Conservation (phyloP, 2,797 vertebrate species). For the Sparus aurata region DNA sequence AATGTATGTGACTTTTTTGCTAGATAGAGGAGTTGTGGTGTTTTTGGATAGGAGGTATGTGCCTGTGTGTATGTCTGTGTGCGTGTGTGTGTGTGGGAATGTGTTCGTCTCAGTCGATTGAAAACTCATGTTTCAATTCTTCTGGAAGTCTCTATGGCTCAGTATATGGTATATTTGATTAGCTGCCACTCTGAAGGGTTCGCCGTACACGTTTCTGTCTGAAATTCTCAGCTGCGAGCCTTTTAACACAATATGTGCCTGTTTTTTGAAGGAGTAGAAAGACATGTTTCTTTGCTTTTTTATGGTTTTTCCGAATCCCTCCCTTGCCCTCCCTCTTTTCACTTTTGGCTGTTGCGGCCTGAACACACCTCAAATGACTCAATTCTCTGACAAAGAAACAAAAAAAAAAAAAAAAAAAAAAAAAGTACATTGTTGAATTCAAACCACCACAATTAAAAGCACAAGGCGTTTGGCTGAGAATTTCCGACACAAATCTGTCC, state of each 20-base stretch:
- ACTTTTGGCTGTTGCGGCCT: constrained; percentile 38
- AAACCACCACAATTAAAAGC: constrained; percentile 78
- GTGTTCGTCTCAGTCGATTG: constrained; percentile 64
- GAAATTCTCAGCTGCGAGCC: constrained; percentile 82
- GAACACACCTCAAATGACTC: constrained; percentile 57
- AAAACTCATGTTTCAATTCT: constrained; percentile 71
- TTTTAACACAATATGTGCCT: constrained; percentile 85
- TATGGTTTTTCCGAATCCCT: constrained; percentile 33
- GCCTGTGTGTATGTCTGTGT: constrained; percentile 41
- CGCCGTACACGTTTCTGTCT: constrained; percentile 72
- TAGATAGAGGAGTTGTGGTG: constrained; percentile 61
- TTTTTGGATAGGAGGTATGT: constrained; percentile 62
- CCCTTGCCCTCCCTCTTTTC: constrained; percentile 4
- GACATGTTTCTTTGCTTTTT: constrained; percentile 45
- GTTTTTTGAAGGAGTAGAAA: constrained; percentile 70
- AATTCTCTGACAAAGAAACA: constrained; percentile 58
- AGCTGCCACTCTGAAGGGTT: constrained; percentile 78
- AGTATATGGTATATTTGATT: constrained; percentile 76
- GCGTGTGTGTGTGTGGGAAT: constrained; percentile 26
- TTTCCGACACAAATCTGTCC: constrained; percentile 82
- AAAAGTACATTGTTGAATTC: constrained; percentile 47
- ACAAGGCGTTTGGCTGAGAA: constrained; percentile 84
- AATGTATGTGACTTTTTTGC: constrained; percentile 62
- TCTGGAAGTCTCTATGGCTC: constrained; percentile 75
- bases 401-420: constrained; percentile 7